Evolutionary conservation across 1,140 invertebrate species (phyloP), one percentile per base, ranked within the genome.

Genomic region (Oppia nitens): DNA sequence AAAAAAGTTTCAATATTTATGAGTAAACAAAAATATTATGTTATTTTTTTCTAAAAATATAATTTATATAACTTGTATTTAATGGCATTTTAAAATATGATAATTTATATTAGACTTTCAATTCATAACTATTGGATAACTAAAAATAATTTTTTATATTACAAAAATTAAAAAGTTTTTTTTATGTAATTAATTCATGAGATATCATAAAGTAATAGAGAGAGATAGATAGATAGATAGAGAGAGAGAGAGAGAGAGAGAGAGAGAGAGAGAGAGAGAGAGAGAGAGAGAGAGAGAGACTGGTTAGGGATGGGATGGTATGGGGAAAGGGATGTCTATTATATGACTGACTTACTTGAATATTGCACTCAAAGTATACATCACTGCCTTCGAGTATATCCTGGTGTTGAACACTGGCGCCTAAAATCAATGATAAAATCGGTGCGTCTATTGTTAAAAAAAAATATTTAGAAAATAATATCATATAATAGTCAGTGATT

Each of bases 311-410:
- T 12, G 6, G 24, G 29, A 54, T 48, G 24, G 21, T 23, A 11
- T 54, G 21, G 26, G n/a, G n/a, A n/a, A n/a, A n/a, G n/a, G n/a
- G n/a, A n/a, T n/a, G n/a, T n/a, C n/a, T 55, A 23, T 12, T 40
- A n/a, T 20, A 25, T 49, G 50, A 9, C 84, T 68, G 17, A 57
- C 56, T 83, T 60, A 60, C 59, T 51, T 60, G 59, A 60, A 60
- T 60, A 68, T 83, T 85, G 72, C 87, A 90, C 71, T 90, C 87
- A 66, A 91, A 85, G 71, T 89, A 90, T 49, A 91, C 86, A 72
- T 90, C 86, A 49, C 84, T 83, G 11, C 85, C 85, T 66, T 76
- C 75, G 59, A 72, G 71, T 55, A 77, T 91, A 73, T 89, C 85
- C 62, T 84, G 80, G 12, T 85, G 82, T 65, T 87, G 83, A 57